Base-by-base conservation (phyloP, 1,140 invertebrate species). In the Chionoecetes opilio region DNA sequence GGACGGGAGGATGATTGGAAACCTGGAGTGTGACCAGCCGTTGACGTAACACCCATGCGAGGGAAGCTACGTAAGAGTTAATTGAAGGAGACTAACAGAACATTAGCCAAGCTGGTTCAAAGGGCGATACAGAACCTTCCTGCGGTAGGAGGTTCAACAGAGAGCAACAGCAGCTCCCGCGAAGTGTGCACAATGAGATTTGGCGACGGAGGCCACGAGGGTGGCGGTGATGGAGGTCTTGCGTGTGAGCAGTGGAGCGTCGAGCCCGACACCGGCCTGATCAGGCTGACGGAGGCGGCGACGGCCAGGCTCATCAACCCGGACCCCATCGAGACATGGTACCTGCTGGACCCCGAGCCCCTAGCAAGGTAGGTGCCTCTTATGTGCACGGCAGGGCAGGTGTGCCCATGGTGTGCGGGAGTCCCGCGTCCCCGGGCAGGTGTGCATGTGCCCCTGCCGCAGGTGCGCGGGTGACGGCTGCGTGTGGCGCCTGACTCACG, bases 241-340 rank as follows among this genome's bases (percentile, higher is more conserved):
- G 35, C 53, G 26, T n/a, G 29, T 41, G 89, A 90, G 75, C 94
- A 95, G 46, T 95, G 94, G 94, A 95, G 90, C 85, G 94, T 85
- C 91, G 41, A 91, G 84, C 94, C 94, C 82, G 82, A 92, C 82
- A 95, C 90, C 34, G 94, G 94, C 82, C 53, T 95, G n/a, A 88
- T 95, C n/a, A 63, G 34, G 41, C 90, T 95, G 94, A 95, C 94
- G 84, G 94, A 95, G 85, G 90, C 91, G 34, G 94, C 89, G 46
- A 29, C 92, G 94, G 84, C 90, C n/a, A 92, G 90, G 87, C 86
- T 94, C 31, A 84, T 94, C 86, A 94, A 95, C 46, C 38, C 89
- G 3, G 94, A 95, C 90, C 94, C 94, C 90, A 95, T 95, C 90
- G 94, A 95, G 14, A 92, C 92, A 90, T 95, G 94, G 94, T 95